These are phyloP conservation scores for Eira barbara DNA, from an alignment of 2,113 vertebrate genomes.

Conservation along the genomic window DNA sequence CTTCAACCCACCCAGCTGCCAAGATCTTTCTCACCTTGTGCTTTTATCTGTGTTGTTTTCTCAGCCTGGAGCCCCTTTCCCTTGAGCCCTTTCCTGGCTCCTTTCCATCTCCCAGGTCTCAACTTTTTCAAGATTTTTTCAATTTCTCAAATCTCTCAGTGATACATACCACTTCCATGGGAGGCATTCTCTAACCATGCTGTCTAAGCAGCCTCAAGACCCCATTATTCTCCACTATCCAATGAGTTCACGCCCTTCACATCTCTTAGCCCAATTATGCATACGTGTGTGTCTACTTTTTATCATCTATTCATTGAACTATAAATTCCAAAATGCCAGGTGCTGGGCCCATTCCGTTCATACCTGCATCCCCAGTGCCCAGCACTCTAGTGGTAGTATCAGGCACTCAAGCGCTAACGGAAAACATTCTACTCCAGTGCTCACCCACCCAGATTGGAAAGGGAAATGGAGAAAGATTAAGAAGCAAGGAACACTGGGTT, in stretches of 20 bases:
- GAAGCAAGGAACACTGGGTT: not conserved
- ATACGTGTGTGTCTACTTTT: not conserved
- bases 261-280: not conserved
- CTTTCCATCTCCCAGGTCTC: not conserved
- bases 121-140: not conserved
- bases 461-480: not conserved
- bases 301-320: not conserved
- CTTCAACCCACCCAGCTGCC: accelerated
- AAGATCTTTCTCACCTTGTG: not conserved
- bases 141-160: not conserved
- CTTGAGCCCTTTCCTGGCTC: accelerated
- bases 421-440: not conserved
- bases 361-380: not conserved
- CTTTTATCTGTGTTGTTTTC: not conserved
- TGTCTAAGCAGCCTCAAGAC: not conserved
- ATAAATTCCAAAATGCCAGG: not conserved
- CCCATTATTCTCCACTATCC: not conserved
- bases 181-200: not conserved
- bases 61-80: not conserved
- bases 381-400: not conserved
- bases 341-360: not conserved
- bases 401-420: not conserved
- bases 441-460: not conserved
- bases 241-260: not conserved
- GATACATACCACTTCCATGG: not conserved